Conservation (phyloP, 2,888 invertebrate species). For the Eurytoma adleriae region DNA sequence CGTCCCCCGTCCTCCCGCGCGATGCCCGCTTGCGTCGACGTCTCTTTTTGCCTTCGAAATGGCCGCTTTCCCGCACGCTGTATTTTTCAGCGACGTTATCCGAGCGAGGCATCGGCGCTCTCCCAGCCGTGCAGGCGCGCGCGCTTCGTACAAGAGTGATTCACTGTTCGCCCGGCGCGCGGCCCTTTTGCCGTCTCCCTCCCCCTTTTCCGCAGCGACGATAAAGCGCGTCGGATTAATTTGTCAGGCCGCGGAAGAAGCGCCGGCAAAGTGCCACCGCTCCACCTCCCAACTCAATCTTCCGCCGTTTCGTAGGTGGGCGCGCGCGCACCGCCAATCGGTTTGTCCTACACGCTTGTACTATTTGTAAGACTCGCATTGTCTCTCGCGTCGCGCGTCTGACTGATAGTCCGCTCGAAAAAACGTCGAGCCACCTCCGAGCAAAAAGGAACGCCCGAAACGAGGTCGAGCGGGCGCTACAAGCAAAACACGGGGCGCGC, state of each 20-base stretch:
- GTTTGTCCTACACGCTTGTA: slow-evolving; percentile 48
- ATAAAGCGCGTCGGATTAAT: slow-evolving; percentile 56
- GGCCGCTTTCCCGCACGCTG: slow-evolving; percentile 37
- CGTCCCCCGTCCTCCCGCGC: not conserved
- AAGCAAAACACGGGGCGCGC: slow-evolving; percentile 32
- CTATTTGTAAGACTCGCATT: slow-evolving; percentile 47
- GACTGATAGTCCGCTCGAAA: slow-evolving; percentile 46
- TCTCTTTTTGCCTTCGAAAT: slow-evolving; percentile 40
- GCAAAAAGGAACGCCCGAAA: slow-evolving; percentile 32
- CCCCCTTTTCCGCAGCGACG: slow-evolving; percentile 53
- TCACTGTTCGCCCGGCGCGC: slow-evolving; percentile 3
- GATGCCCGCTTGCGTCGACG: not conserved
- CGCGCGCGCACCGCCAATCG: slow-evolving; percentile 12
- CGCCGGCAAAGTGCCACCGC: slow-evolving; percentile 45
- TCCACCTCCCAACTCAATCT: slow-evolving; percentile 3
- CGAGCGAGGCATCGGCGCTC: slow-evolving; percentile 49
- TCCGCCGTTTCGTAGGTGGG: slow-evolving; percentile 17
- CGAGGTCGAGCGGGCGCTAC: slow-evolving; percentile 46
- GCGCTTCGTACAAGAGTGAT: slow-evolving; percentile 2
- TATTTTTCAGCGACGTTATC: slow-evolving; percentile 60
- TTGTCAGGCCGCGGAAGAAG: slow-evolving; percentile 56
- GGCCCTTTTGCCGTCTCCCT: slow-evolving; percentile 26
- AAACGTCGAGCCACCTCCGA: slow-evolving; percentile 17
- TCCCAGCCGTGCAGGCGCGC: not conserved
- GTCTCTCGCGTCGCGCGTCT: slow-evolving; percentile 19